Percentiles rank a stretch among this genome's conserved stretches.
These are phyloP conservation scores for Limanda limanda DNA, from an alignment of 2,113 vertebrate species.

Conservation along the genomic window DNA sequence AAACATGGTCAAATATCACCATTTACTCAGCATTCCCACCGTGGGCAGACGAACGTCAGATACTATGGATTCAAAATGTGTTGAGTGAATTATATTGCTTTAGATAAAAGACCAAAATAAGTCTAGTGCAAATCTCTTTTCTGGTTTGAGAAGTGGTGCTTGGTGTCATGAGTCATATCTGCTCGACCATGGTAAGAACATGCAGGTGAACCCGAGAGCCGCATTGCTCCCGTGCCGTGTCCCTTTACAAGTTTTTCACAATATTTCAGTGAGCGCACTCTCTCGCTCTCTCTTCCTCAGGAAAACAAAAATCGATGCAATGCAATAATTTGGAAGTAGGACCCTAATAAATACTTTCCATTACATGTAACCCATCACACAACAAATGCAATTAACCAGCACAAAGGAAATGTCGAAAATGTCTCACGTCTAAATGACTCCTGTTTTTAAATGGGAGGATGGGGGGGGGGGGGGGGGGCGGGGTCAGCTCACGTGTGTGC, in stretches of 20 bases:
- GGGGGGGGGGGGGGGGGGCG: no score
- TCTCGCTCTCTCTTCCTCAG: slow-evolving; percentile 6
- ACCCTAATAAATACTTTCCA: slow-evolving; percentile 56
- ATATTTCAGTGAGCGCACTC: slow-evolving; percentile 24
- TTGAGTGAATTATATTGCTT: slow-evolving; percentile 83
- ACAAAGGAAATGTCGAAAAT: slow-evolving; percentile 51
- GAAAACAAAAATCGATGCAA: slow-evolving; percentile 28
- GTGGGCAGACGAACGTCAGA: slow-evolving; percentile 64
- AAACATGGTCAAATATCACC: slow-evolving; percentile 62
- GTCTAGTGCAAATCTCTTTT: slow-evolving; percentile 88
- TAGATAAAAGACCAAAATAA: slow-evolving; percentile 81
- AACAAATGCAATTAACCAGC: slow-evolving; percentile 45
- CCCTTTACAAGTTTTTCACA: slow-evolving; percentile 68
- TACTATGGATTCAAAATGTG: slow-evolving; percentile 61
- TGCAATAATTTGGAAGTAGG: slow-evolving; percentile 66
- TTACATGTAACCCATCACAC: slow-evolving; percentile 44
- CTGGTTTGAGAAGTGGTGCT: slow-evolving; percentile 81
- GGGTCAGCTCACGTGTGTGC: slow-evolving; percentile 61
- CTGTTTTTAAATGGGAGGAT: slow-evolving; percentile 50
- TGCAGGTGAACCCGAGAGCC: slow-evolving; percentile 63
- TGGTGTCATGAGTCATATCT: slow-evolving; percentile 69
- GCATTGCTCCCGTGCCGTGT: slow-evolving; percentile 71
- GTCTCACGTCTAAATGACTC: slow-evolving; percentile 42
- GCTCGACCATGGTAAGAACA: slow-evolving; percentile 64
- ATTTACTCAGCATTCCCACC: slow-evolving; percentile 68